phyloP scores from a whole-genome alignment of 1,140 invertebrate genomes.

The Platyura marginata region DNA sequence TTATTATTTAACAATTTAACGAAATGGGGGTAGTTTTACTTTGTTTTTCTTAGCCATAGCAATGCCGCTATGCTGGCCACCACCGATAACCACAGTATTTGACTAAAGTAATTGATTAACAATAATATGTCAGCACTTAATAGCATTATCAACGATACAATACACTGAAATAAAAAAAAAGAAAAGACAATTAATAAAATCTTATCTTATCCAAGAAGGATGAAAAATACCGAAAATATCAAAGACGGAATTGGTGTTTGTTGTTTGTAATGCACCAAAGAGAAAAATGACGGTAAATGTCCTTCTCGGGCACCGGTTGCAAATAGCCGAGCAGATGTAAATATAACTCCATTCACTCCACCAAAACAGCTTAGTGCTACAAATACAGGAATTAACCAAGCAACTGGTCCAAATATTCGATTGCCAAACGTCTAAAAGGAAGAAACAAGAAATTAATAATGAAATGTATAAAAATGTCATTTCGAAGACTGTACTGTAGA shows the following conservation, averaged over 20 bases:
- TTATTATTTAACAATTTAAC: not conserved
- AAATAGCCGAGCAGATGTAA: slow-evolving; percentile 67
- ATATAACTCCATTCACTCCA: slow-evolving; percentile 80
- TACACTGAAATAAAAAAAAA: slow-evolving; percentile 33
- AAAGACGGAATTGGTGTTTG: slow-evolving; percentile 67
- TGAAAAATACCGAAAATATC: slow-evolving; percentile 42
- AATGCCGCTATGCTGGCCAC: slow-evolving; percentile 58
- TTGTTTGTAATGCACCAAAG: slow-evolving; percentile 51
- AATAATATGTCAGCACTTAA: slow-evolving; percentile 47
- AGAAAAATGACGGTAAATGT: slow-evolving; percentile 61
- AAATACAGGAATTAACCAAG: slow-evolving; percentile 73
- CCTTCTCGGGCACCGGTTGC: slow-evolving; percentile 63
- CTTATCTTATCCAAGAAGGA: not conserved
- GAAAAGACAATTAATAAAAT: not conserved
- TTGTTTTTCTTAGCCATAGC: slow-evolving; percentile 50
- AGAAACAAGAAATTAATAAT: slow-evolving; percentile 3
- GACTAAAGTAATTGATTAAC: slow-evolving; percentile 64
- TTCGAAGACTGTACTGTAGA: too few species aligned
- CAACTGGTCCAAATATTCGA: slow-evolving; percentile 51
- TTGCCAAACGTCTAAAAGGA: slow-evolving; percentile 58
- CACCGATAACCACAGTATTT: slow-evolving; percentile 60
- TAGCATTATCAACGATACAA: slow-evolving; percentile 51
- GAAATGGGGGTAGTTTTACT: slow-evolving; percentile 8
- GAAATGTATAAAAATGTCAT: not conserved
- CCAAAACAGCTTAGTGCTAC: slow-evolving; percentile 72